Conservation (phyloP, 2,113 vertebrate genomes). For the Limnothrissa miodon region DNA sequence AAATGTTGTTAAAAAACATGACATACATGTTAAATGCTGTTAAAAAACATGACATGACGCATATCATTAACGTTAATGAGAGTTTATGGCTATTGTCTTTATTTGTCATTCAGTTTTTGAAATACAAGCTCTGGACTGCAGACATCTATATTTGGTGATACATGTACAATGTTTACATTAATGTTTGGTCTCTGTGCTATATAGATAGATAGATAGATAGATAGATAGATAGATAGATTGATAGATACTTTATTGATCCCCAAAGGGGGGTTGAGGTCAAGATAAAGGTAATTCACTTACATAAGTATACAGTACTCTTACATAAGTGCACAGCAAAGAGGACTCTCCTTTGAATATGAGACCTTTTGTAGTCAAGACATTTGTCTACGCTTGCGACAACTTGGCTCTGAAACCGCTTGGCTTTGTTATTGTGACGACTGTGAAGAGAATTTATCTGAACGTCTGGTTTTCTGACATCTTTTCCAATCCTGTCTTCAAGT, state of each 20-base stretch:
- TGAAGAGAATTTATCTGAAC: not conserved
- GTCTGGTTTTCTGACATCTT: not conserved
- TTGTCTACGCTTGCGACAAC: not conserved
- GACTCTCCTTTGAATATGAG: not conserved
- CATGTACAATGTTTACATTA: too few relatives aligned
- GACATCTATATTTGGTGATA: too few relatives aligned
- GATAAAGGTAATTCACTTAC: not conserved
- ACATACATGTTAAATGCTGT: too few relatives aligned
- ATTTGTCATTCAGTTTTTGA: too few relatives aligned
- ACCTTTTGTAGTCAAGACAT: not conserved
- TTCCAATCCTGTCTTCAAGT: not conserved
- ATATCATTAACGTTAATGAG: too few relatives aligned
- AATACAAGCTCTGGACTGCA: too few relatives aligned
- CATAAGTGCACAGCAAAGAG: not conserved
- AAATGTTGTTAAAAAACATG: too few relatives aligned
- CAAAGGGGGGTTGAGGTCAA: not conserved
- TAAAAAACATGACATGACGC: too few relatives aligned
- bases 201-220: too few relatives aligned
- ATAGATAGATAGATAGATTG: not conserved
- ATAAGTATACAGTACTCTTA: not conserved
- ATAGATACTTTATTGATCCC: not conserved
- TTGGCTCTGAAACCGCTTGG: not conserved
- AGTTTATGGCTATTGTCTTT: too few relatives aligned
- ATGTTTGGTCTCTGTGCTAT: too few relatives aligned
- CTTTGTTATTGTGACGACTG: not conserved